Percentiles rank a stretch among this genome's conserved stretches.
Evolutionary conservation across 2,113 vertebrate genomes (phyloP).

Genomic region (Ellobius talpinus): DNA sequence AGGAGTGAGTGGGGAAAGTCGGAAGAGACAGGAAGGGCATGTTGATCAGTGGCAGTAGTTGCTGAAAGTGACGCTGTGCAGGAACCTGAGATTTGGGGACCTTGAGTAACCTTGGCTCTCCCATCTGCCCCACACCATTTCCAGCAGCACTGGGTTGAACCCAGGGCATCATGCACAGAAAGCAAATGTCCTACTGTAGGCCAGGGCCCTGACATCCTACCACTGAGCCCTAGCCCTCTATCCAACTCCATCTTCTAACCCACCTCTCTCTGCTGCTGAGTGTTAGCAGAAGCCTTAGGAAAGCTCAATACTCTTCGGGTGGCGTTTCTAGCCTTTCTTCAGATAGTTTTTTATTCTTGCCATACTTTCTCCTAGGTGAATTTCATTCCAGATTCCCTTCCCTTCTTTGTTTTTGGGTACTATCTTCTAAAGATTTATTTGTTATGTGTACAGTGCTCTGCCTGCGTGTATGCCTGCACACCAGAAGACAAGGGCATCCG

Average conservation of each 20-base stretch:
- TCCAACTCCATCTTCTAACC: neutral
- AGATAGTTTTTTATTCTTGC: neutral
- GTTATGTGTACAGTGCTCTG: no score
- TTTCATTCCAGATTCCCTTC: neutral
- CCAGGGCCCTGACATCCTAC: no score
- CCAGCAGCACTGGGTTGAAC: neutral
- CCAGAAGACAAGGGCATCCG: no score
- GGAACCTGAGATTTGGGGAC: neutral
- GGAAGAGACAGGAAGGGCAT: neutral
- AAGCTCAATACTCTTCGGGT: neutral
- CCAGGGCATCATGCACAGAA: neutral
- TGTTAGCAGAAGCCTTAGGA: neutral
- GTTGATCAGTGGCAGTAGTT: no score
- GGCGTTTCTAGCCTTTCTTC: neutral
- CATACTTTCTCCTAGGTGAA: neutral
- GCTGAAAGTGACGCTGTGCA: neutral
- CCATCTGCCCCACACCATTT: neutral
- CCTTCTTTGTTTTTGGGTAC: neutral
- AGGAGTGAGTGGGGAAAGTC: neutral
- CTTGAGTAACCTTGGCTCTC: neutral
- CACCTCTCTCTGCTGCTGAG: neutral
- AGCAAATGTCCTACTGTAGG: neutral
- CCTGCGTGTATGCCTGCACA: no score
- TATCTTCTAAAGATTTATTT: neutral
- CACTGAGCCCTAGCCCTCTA: neutral